These are phyloP conservation scores for Himalopsyche phryganea DNA, from an alignment of 1,140 invertebrate species.

Conservation along the genomic window DNA sequence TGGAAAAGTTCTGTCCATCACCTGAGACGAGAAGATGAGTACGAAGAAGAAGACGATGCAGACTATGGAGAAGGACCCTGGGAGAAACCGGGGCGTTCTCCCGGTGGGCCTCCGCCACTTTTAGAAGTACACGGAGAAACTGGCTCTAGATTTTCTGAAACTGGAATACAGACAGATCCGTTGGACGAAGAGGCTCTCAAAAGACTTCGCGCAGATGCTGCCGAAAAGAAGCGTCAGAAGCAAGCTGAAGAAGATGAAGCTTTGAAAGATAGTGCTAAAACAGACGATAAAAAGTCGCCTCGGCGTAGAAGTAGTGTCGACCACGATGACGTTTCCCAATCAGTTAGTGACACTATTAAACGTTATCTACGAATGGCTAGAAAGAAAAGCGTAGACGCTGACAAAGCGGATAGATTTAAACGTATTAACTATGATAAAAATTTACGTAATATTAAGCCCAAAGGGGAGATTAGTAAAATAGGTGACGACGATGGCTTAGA, in stretches of 20 bases:
- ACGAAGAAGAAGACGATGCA: conserved; percentile 41
- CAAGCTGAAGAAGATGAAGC: conserved; percentile 39
- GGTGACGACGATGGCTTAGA: conserved; percentile 68
- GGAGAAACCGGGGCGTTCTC: conserved; percentile 38
- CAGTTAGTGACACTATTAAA: conserved; percentile 81
- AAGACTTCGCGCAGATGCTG: conserved; percentile 43
- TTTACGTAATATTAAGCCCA: conserved; percentile 77
- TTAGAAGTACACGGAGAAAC: conserved; percentile 64
- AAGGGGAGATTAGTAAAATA: conserved; percentile 68
- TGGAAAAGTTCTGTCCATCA: conserved; percentile 42
- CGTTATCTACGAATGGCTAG: conserved; percentile 78
- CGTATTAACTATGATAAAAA: conserved; percentile 85
- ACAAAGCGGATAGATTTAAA: conserved; percentile 78
- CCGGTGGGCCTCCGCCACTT: conserved; percentile 60
- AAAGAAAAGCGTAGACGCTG: conserved; percentile 77
- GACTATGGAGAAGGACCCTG: conserved; percentile 38
- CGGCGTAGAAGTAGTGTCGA: conserved; percentile 70
- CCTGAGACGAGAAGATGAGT: conserved; percentile 35
- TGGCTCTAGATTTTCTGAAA: conserved; percentile 50
- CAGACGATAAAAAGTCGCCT: conserved; percentile 40
- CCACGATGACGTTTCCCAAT: conserved; percentile 79
- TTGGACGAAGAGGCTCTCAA: conserved; percentile 54
- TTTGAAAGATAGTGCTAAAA: conserved; percentile 35
- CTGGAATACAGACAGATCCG: conserved; percentile 60
- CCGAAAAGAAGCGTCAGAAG: conserved; percentile 43